Conservation (phyloP, 2,797 vertebrate species). For the Labroides dimidiatus region DNA sequence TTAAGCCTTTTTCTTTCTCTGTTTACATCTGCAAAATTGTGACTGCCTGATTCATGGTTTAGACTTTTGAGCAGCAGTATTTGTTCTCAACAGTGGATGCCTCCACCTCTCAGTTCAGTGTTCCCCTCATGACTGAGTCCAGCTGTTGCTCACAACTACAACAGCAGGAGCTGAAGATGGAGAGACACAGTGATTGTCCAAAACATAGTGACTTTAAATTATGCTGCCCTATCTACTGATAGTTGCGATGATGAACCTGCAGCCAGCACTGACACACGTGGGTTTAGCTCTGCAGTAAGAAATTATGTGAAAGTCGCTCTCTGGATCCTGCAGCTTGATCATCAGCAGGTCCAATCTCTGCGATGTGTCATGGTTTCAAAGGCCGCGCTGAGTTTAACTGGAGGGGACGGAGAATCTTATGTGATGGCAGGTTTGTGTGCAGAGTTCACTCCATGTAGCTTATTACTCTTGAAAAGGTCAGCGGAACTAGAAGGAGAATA, state of each 20-base stretch:
- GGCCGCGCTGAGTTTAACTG: slow-evolving; percentile 62
- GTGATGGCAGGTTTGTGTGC: slow-evolving; percentile 63
- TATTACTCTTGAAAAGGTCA: slow-evolving; percentile 80
- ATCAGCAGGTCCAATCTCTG: slow-evolving; percentile 20
- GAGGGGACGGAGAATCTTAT: slow-evolving; percentile 71
- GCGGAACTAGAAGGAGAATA: slow-evolving; percentile 63
- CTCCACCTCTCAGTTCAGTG: no score
- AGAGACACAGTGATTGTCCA: no score
- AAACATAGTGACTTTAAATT: no score
- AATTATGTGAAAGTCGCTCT: background rate
- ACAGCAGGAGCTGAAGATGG: background rate
- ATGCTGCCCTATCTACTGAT: no score
- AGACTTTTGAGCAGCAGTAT: no score
- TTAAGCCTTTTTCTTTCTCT: no score
- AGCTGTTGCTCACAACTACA: background rate
- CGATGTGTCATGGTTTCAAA: slow-evolving; percentile 53
- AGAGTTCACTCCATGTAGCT: slow-evolving; percentile 75
- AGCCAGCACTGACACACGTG: no score
- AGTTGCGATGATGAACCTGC: no score
- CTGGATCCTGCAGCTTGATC: slow-evolving; percentile 23
- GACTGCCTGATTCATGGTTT: no score
- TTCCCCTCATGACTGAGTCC: no score
- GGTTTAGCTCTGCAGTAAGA: background rate
- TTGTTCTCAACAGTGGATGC: no score
- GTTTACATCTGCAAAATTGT: no score